phyloP scores from a whole-genome alignment of 2,113 vertebrate species.

The Archocentrus centrarchus region DNA sequence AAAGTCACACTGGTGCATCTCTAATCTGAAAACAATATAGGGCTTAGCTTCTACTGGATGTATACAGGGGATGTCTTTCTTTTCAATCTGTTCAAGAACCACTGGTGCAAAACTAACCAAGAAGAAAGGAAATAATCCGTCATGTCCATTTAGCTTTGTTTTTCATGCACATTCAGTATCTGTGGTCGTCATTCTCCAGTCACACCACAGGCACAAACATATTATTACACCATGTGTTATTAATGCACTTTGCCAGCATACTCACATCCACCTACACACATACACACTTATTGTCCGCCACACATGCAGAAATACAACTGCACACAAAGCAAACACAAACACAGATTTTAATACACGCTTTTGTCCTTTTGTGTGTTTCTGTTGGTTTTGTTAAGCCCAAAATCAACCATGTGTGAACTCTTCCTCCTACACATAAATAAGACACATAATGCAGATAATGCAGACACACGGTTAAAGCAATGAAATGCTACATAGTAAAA shows the following conservation, averaged over 20 bases:
- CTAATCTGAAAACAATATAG: no score
- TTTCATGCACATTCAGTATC: background rate
- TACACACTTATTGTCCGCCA: constrained; percentile 4
- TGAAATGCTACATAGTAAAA: background rate
- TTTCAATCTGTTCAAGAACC: background rate
- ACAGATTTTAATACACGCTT: background rate
- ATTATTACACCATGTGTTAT: constrained; percentile 46
- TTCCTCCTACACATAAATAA: constrained; percentile 29
- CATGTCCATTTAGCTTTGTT: background rate
- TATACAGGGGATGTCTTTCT: background rate
- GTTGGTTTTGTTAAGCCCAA: constrained; percentile 15
- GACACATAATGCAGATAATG: background rate
- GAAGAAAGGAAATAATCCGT: background rate
- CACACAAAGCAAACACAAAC: constrained; percentile 7
- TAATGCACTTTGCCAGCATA: constrained; percentile 22
- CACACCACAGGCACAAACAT: constrained; percentile 20
- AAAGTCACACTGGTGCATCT: background rate
- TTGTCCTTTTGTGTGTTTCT: background rate
- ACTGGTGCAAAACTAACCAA: background rate
- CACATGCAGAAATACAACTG: constrained; percentile 18
- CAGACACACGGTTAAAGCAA: background rate
- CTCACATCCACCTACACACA: constrained; percentile 29
- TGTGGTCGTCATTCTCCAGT: background rate
- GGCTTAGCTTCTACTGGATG: background rate
- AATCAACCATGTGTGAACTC: constrained; percentile 17